Conservation (phyloP, 2,888 invertebrate genomes). For the Leptopilina syphax region DNA sequence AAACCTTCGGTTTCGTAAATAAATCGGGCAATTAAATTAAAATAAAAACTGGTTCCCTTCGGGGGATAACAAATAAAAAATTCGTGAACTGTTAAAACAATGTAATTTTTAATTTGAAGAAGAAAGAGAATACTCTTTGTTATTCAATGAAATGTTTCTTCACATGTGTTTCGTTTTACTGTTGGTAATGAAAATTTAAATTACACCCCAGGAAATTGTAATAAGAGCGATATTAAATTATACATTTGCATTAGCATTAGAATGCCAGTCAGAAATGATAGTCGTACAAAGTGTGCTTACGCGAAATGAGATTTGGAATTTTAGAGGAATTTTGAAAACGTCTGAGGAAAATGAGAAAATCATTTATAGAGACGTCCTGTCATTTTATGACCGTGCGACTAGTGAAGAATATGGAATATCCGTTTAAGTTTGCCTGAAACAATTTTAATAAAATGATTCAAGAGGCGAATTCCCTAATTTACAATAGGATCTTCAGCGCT, state of each 20-base stretch:
- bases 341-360: background rate
- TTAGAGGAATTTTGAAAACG: background rate
- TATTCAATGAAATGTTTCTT: background rate
- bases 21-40: no score
- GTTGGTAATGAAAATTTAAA: conserved; percentile 3
- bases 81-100: background rate
- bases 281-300: background rate
- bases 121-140: background rate
- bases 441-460: conserved; percentile 37
- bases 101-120: background rate
- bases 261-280: conserved; percentile 11
- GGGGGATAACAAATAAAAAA: no score
- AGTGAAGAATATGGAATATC: background rate
- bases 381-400: conserved; percentile 13
- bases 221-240: conserved; percentile 3
- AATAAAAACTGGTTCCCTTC: no score
- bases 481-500: conserved; percentile 30
- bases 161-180: conserved; percentile 4
- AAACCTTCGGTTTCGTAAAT: no score
- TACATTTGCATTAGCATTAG: conserved; percentile 7
- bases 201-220: background rate
- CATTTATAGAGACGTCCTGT: background rate
- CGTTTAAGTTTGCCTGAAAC: conserved; percentile 32
- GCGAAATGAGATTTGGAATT: background rate
- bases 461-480: conserved; percentile 23